These are phyloP conservation scores for Rattus rattus DNA, from an alignment of 2,113 vertebrate species.

Conservation along the genomic window DNA sequence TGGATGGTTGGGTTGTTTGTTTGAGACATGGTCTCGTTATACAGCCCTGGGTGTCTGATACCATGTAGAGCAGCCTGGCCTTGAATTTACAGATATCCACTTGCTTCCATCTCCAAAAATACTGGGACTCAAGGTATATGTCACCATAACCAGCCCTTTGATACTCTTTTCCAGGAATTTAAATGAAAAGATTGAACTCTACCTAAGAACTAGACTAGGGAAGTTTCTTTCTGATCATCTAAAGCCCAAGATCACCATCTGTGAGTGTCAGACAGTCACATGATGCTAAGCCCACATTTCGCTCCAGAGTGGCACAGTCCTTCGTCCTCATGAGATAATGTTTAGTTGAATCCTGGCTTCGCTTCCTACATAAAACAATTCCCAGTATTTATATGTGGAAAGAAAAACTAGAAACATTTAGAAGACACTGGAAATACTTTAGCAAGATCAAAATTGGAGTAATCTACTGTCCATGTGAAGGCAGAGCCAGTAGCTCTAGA, in stretches of 20 bases:
- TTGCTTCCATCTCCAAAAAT: neutral
- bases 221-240: neutral
- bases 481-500: neutral
- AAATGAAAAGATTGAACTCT: neutral
- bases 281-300: neutral
- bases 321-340: neutral
- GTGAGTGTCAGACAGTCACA: neutral
- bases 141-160: neutral
- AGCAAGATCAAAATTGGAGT: neutral
- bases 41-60: too few relatives aligned
- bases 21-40: too few relatives aligned
- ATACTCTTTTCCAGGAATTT: neutral
- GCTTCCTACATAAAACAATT: neutral
- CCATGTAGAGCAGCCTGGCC: neutral
- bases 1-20: neutral
- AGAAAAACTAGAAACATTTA: neutral
- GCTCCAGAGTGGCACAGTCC: neutral
- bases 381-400: neutral
- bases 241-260: neutral
- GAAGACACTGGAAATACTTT: neutral
- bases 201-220: neutral
- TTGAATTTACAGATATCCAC: neutral
- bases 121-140: neutral
- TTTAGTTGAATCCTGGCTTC: neutral
- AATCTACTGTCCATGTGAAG: neutral